Evolutionary conservation across 2,888 invertebrate species (phyloP), one percentile per base, ranked within the genome.

Genomic region (Agonopterix arenella): DNA sequence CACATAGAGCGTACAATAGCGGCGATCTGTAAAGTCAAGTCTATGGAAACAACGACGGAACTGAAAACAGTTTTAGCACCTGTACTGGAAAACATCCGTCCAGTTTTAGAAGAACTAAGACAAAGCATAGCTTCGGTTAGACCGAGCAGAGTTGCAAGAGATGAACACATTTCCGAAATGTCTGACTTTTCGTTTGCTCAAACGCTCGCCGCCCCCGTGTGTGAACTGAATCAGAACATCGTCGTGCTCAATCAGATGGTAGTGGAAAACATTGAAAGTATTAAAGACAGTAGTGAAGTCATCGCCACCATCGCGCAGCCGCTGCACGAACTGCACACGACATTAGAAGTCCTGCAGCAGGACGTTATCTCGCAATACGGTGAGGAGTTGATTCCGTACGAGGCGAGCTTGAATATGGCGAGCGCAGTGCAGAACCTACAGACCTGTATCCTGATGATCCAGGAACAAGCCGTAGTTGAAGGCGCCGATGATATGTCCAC

Each of bases 401-500:
- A 79, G 36, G 61, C 80, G 2, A 76, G 64, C 53, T 47, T 70
- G 5, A 79, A 76, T 49, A 70, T 89, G 44, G 85, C 80, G 36
- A 81, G 69, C 53, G 77, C 76, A 7, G 76, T 84, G 37, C 78
- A 85, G 66, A 83, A 71, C 57, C 56, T 89, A 38, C 80, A 88
- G 58, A 84, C 77, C 55, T 89, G 88, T 60, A 80, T 90, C 45
- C 61, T 89, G 8, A 69, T 89, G 55, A 80, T 91, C 57, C 78
- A 86, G 53, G 86, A 90, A 61, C 84, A 90, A 59, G 64, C 64
- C 55, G 69, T 80, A 52, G 53, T 91, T 40, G 92, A 92, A 65
- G 81, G 73, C 8, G 65, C 75, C 4, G 85, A 84, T 37, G 91
- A 91, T 43, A 76, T 92, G 62, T 91, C 92, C 4, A 90, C 91